Evolutionary conservation across 1,140 invertebrate species (phyloP).

Genomic region (Macrobrachium rosenbergii): DNA sequence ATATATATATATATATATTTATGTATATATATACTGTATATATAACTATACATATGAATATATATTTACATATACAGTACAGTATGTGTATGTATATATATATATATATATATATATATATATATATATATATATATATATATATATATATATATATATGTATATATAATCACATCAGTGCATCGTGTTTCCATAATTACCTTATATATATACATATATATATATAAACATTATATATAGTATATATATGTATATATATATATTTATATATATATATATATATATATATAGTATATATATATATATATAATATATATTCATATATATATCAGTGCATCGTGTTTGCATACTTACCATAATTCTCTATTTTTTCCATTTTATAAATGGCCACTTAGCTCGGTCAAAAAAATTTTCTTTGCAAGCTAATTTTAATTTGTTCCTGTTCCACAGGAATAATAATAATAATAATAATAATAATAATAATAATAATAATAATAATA

Average conservation of each 20-base stretch:
- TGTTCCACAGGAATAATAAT: too few relatives aligned
- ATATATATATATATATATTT: slow-evolving; percentile 2
- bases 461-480: too few relatives aligned
- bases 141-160: slow-evolving; percentile 14
- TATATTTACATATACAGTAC: background rate
- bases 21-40: background rate
- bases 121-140: slow-evolving; percentile 8
- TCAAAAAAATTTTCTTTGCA: too few relatives aligned
- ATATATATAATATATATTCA: background rate
- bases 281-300: slow-evolving; percentile 2
- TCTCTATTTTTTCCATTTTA: too few relatives aligned
- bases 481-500: too few relatives aligned
- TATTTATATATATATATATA: background rate
- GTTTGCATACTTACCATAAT: too few relatives aligned
- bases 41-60: background rate
- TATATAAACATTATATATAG: slow-evolving; percentile 5
- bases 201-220: background rate
- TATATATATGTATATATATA: slow-evolving; percentile 6
- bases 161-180: too few relatives aligned
- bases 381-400: too few relatives aligned
- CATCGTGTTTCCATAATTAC: too few relatives aligned
- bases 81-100: background rate
- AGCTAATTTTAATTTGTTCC: too few relatives aligned
- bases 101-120: slow-evolving; percentile 25
- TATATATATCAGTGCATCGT: too few relatives aligned